Conservation (phyloP, 23 tunicate genomes). For the Phallusia fumigata region DNA sequence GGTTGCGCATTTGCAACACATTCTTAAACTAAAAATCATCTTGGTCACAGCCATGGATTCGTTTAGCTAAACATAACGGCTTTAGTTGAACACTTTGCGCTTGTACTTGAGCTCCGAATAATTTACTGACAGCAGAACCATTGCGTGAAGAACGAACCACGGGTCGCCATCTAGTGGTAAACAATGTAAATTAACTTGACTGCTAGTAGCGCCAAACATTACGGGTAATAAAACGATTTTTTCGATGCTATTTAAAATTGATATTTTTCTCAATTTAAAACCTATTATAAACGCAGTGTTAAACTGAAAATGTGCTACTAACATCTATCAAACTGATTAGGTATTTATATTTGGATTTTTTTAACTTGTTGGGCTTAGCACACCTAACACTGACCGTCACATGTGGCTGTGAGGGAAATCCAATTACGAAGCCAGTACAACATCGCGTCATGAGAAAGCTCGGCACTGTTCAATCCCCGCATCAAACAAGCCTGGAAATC, state of each 20-base stretch:
- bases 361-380: too few relatives aligned
- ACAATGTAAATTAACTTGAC: not conserved
- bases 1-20: not conserved
- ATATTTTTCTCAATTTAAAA: too few relatives aligned
- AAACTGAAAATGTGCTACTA: too few relatives aligned
- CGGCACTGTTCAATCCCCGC: constrained; percentile 67
- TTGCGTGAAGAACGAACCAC: constrained; percentile 70
- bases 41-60: too few relatives aligned
- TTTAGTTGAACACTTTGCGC: constrained; percentile 47
- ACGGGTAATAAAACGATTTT: too few relatives aligned
- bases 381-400: constrained; percentile 21
- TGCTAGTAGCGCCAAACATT: too few relatives aligned
- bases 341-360: too few relatives aligned
- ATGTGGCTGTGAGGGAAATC: constrained; percentile 46
- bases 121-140: constrained; percentile 54
- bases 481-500: constrained; percentile 59
- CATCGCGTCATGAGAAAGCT: constrained; percentile 59
- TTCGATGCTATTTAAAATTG: too few relatives aligned
- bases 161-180: constrained; percentile 28
- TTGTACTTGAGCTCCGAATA: constrained; percentile 60
- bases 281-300: too few relatives aligned
- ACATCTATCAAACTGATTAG: too few relatives aligned
- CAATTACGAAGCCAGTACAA: constrained; percentile 83
- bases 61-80: too few relatives aligned
- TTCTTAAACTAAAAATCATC: too few relatives aligned